Conservation (phyloP, 1,140 invertebrate species). For the Hermetia illucens region DNA sequence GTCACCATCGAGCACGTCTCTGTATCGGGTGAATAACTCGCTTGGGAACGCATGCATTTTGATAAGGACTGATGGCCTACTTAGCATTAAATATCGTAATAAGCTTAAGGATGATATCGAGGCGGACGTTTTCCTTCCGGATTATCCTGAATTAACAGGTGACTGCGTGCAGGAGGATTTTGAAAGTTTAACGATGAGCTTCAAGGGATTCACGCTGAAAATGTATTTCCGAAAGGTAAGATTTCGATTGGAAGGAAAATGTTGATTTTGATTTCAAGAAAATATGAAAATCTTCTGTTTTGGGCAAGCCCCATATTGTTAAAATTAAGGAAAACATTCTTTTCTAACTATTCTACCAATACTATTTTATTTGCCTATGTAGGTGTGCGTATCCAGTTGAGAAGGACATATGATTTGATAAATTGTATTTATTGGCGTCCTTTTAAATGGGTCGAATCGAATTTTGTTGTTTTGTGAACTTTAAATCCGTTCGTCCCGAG, state of each 20-base stretch:
- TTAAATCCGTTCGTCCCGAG: too few species aligned
- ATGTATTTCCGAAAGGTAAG: slow-evolving; percentile 48
- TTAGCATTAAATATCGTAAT: slow-evolving; percentile 49
- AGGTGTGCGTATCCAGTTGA: too few species aligned
- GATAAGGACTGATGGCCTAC: slow-evolving; percentile 47
- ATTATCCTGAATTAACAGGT: slow-evolving; percentile 43
- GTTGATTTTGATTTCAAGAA: too few species aligned
- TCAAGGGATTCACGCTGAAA: slow-evolving; percentile 51
- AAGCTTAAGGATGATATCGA: slow-evolving; percentile 48
- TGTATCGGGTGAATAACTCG: slow-evolving; percentile 44
- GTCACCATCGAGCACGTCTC: slow-evolving; percentile 32
- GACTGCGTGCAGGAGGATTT: slow-evolving; percentile 52
- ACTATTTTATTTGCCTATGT: too few species aligned
- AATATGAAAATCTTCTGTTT: too few species aligned
- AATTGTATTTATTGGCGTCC: too few species aligned
- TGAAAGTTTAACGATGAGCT: slow-evolving; percentile 49
- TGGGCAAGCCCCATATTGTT: too few species aligned
- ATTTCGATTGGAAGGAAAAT: slow-evolving; percentile 37
- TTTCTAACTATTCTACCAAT: too few species aligned
- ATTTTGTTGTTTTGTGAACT: too few species aligned
- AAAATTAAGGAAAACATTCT: too few species aligned
- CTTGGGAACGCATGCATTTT: slow-evolving; percentile 50
- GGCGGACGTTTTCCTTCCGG: slow-evolving; percentile 48
- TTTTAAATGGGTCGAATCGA: too few species aligned
- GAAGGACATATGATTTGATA: too few species aligned